These are phyloP conservation scores for Petrocephalus sullivani DNA, from an alignment of 2,797 vertebrate genomes.

Conservation along the genomic window DNA sequence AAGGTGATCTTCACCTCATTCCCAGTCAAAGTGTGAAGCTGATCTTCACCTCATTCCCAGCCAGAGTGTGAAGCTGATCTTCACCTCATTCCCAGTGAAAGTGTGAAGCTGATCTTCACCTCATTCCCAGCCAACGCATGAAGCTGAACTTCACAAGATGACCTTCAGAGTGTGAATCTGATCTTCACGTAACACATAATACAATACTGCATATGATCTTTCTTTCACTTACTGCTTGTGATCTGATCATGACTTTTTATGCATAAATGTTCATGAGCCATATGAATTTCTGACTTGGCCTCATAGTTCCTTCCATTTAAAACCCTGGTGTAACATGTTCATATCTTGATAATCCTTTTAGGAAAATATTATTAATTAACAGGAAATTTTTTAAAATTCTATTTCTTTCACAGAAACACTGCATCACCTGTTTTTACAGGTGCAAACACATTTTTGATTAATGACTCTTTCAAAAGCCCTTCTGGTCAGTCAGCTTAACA, in stretches of 20 bases:
- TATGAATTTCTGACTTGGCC: slow-evolving; percentile 28
- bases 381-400: slow-evolving; percentile 52
- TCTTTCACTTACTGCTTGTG: background rate
- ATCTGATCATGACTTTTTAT: slow-evolving; percentile 16
- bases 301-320: slow-evolving; percentile 31
- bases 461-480: slow-evolving; percentile 8
- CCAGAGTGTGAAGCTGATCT: background rate
- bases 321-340: slow-evolving; percentile 55
- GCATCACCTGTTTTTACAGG: slow-evolving; percentile 29
- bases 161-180: background rate
- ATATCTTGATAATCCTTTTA: slow-evolving; percentile 49
- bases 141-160: background rate
- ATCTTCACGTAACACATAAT: background rate
- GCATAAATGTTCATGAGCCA: slow-evolving; percentile 21
- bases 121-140: background rate
- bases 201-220: background rate
- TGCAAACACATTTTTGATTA: slow-evolving; percentile 2
- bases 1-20: background rate
- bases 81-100: background rate
- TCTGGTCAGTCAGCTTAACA: slow-evolving; percentile 28
- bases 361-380: slow-evolving; percentile 50
- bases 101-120: background rate
- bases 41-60: background rate
- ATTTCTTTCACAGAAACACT: slow-evolving; percentile 20
- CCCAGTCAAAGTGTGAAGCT: background rate